Evolutionary conservation across 2,797 vertebrate genomes (phyloP), one percentile per base, ranked within the genome.

Genomic region (Martes flavigula): DNA sequence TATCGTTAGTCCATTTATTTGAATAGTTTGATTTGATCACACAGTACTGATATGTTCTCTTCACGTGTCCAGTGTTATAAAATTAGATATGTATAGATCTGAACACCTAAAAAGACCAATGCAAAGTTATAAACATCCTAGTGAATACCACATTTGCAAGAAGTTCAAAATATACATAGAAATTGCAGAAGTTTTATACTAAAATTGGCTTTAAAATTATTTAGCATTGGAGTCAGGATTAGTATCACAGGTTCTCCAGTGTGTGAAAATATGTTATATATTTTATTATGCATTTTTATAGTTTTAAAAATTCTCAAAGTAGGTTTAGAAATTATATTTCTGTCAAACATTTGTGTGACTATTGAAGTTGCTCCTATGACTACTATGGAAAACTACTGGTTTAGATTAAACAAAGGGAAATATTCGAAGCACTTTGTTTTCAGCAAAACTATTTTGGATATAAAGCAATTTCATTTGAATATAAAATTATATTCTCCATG

Each of bases 331-430:
- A 87, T 92, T 91, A 38, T 79, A 90, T 93, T 84, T 90, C 58
- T 90, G 35, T 60, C 48, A 90, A 87, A 85, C 48, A 88, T 78
- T 94, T 88, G 14, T 92, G 35, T 62, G 77, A 81, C 60, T 60
- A 30, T 72, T 86, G 3, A 94, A 93, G 9, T 20, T 91, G 92
- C 56, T 75, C 35, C 54, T 27, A 46, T 91, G 40, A 7, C 21
- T 70, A 68, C 40, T 72, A 48, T 87, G 43, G 46, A 89, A 96
- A 89, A 78, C 30, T 82, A 83, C 62, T 96, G 56, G 62, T 91
- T 97, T 95, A 81, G 21, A 62, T 86, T 81, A 88, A 91, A 90
- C 46, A 87, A 91, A 94, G 17, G 15, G n/a, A 88, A 85, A 92
- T 27, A 64, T 58, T 89, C 48, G 21, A 10, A 32, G 35, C n/a